phyloP scores from a whole-genome alignment of 2,113 vertebrate species.

The Symphodus melops region DNA sequence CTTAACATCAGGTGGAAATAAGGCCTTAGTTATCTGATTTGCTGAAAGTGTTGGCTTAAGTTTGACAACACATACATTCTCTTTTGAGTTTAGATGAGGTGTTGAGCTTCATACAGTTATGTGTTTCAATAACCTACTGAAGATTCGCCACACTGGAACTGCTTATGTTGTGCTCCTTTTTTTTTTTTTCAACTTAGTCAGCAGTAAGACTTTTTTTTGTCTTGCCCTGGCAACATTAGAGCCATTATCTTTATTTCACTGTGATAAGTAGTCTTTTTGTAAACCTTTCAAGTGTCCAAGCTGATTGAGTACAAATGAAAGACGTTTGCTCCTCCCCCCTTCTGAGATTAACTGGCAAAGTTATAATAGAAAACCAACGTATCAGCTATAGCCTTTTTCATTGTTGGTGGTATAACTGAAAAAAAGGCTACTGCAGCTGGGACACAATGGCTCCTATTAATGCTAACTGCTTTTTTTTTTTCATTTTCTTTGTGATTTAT shows the following conservation, averaged over 20 bases:
- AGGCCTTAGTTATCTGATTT: too few species aligned
- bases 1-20: too few species aligned
- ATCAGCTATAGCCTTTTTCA: neutral
- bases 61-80: too few species aligned
- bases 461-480: conserved; percentile 23
- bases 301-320: conserved; percentile 28
- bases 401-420: conserved; percentile 16
- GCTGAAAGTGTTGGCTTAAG: too few species aligned
- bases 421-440: conserved; percentile 13
- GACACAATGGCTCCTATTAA: conserved; percentile 23
- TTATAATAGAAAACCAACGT: conserved; percentile 7
- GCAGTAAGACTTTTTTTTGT: neutral
- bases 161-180: neutral
- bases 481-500: conserved; percentile 32
- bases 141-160: neutral
- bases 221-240: neutral
- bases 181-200: neutral
- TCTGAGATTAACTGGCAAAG: conserved; percentile 12
- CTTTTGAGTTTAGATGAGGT: too few species aligned
- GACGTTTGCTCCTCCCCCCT: conserved; percentile 6
- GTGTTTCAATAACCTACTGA: neutral
- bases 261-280: neutral
- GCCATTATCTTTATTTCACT: neutral
- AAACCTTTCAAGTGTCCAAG: conserved; percentile 7
- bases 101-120: too few species aligned